Evolutionary conservation across 2,888 invertebrate genomes (phyloP), one percentile per base, ranked within the genome.

Genomic region (Aphidoletes aphidimyza): DNA sequence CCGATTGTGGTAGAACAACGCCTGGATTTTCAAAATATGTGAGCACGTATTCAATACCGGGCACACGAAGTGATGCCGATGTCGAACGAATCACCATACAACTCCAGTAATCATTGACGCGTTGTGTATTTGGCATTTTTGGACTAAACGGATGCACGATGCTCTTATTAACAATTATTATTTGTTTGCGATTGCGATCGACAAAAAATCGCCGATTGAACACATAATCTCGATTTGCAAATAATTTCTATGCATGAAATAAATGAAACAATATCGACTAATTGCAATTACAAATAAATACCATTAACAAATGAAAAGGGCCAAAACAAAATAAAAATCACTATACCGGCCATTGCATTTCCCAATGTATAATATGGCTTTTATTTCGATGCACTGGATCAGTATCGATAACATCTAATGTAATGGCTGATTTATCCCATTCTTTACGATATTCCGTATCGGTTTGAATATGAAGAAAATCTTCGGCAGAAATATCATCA

Each of bases 21-120:
- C 95, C 96, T 11, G 97, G 96, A 91, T 96, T 95, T 89, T 97
- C 97, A 89, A 94, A 97, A 89, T 97, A 97, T 0, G 96, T 97
- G 54, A 97, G 90, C 49, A 94, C 94, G 89, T 96, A 97, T 89
- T 97, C 95, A 87, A 95, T 92, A 17, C 95, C 95, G 0, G 90
- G 90, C 78, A 89, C 89, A 26, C 88, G 87, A 84, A 89, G 89
- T 83, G 83, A 47, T 22, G 87, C 87, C 17, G 87, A 88, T 85
- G 88, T 88, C 0, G 95, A 95, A 89, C 93, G 94, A 84, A 97
- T 94, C 0, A 96, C 95, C 94, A 96, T 95, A 87, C 94, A 93
- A 54, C 96, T 96, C 95, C 95, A 96, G 87, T 96, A 97, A 86
- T 96, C 94, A 1, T 91, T 91, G 0, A 96, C 95, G 84, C 97